Percentiles rank a stretch among this genome's conserved stretches.
Evolutionary conservation across 2,113 vertebrate species (phyloP).

Genomic region (Triplophysa rosa): DNA sequence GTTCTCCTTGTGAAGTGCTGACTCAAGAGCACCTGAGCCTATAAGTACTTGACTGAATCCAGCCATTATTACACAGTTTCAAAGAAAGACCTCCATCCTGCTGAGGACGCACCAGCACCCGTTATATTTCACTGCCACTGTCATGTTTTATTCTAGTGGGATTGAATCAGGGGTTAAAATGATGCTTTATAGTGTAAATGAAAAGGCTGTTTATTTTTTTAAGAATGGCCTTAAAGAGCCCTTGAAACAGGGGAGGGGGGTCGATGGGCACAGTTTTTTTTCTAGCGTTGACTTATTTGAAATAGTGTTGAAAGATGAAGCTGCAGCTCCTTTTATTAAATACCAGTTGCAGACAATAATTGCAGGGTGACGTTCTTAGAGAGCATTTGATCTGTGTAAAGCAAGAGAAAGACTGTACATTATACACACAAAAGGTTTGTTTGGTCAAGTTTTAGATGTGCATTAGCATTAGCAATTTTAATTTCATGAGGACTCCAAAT

Average conservation of each 20-base stretch:
- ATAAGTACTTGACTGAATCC: constrained; percentile 13
- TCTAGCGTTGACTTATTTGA: too few relatives aligned
- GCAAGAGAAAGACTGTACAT: too few relatives aligned
- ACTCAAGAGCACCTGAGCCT: constrained; percentile 15
- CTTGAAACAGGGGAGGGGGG: background rate
- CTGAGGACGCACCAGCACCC: constrained; percentile 11
- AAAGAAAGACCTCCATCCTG: constrained; percentile 27
- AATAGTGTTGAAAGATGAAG: too few relatives aligned
- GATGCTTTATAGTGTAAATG: constrained; percentile 49
- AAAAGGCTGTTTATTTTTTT: constrained; percentile 38
- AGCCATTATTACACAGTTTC: constrained; percentile 32
- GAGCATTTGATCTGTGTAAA: too few relatives aligned
- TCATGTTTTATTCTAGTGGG: constrained; percentile 33
- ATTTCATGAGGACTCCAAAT: too few relatives aligned
- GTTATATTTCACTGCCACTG: constrained; percentile 16
- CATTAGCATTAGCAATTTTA: too few relatives aligned
- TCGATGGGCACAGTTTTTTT: too few relatives aligned
- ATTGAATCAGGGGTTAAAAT: constrained; percentile 33
- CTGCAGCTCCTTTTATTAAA: too few relatives aligned
- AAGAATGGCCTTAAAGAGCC: constrained; percentile 19
- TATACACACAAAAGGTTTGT: too few relatives aligned
- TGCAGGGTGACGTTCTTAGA: too few relatives aligned
- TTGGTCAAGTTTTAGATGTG: too few relatives aligned
- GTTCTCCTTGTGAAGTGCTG: constrained; percentile 33
- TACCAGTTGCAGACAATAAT: too few relatives aligned